These are phyloP conservation scores for Microcebus griseorufus DNA, from an alignment of 2,113 vertebrate species.

Conservation along the genomic window DNA sequence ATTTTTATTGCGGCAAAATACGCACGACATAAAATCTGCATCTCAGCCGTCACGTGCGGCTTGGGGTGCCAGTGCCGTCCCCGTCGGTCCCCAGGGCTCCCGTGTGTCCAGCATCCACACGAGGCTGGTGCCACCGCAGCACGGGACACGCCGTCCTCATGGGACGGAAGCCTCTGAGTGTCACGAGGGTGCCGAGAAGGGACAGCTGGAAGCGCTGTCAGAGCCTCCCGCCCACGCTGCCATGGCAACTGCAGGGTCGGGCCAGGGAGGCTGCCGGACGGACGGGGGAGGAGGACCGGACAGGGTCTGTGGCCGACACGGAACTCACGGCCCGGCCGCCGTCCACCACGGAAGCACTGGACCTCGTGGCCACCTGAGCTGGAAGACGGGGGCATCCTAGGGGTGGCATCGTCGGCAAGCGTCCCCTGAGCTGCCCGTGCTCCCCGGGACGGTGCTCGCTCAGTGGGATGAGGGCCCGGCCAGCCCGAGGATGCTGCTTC, in stretches of 20 bases:
- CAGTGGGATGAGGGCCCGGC: rapidly evolving
- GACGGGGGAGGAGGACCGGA: too few relatives aligned
- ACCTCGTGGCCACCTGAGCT: rapidly evolving
- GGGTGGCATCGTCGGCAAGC: too few relatives aligned
- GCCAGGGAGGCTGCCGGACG: too few relatives aligned
- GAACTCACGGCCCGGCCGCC: neutral
- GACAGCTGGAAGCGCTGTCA: neutral
- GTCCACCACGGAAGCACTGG: rapidly evolving
- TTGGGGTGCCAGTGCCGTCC: too few relatives aligned
- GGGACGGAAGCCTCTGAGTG: neutral
- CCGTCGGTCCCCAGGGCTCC: neutral
- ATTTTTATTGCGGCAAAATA: neutral
- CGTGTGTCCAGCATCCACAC: neutral
- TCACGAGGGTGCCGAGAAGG: too few relatives aligned
- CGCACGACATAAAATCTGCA: too few relatives aligned
- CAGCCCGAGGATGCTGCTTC: neutral
- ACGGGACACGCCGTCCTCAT: neutral
- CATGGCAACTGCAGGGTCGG: too few relatives aligned
- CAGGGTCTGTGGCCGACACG: too few relatives aligned
- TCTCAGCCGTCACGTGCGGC: too few relatives aligned
- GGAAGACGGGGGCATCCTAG: too few relatives aligned
- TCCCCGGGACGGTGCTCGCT: too few relatives aligned
- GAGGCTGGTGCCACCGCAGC: neutral
- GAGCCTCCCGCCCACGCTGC: neutral
- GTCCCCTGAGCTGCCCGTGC: too few relatives aligned